Evolutionary conservation across 2,888 invertebrate species (phyloP), one percentile per base, ranked within the genome.

Genomic region (Griposia aprilina): DNA sequence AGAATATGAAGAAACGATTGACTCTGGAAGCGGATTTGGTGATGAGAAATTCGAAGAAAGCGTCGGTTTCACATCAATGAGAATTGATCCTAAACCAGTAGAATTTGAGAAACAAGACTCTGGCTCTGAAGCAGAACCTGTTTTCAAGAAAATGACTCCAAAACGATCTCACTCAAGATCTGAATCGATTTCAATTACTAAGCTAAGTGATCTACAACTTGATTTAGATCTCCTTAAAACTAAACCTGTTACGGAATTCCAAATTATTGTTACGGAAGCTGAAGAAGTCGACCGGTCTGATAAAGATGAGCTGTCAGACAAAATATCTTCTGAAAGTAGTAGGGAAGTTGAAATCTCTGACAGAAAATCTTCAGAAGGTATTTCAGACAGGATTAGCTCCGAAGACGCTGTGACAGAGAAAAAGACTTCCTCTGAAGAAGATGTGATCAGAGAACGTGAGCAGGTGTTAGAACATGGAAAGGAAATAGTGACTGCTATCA

Each of bases 331-430:
- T 41, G 97, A 97, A 90, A 96, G 96, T 85, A 97, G 97, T 80
- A 91, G 97, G 66, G 97, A 97, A 90, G 92, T 97, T 62, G 97
- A 97, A 92, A 95, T 97, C 17, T 97, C 97, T 13, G 97, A 97
- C 55, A 91, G 94, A 60, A 97, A 97, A 88, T 97, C 97, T 63
- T 97, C 97, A 3, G 97, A 97, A 88, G 96, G 96, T n/a, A 93
- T 97, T 80, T 97, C 97, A 52, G 97, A 97, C 73, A 96, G 92
- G 81, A 97, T 97, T 36, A 97, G 97, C 83, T 97, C 97, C 20
- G 97, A 97, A 93, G 97, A 97, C 85, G 97, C 95, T 26, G 97
- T 97, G 0, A 97, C 97, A 13, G 97, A 97, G 80, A 97, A 97
- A 85, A 97, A 97, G 80, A 95, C 97, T 11, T 97, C 97, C 13